These are phyloP conservation scores for Synergus japonicus DNA, from an alignment of 2,888 invertebrate genomes.

Conservation along the genomic window DNA sequence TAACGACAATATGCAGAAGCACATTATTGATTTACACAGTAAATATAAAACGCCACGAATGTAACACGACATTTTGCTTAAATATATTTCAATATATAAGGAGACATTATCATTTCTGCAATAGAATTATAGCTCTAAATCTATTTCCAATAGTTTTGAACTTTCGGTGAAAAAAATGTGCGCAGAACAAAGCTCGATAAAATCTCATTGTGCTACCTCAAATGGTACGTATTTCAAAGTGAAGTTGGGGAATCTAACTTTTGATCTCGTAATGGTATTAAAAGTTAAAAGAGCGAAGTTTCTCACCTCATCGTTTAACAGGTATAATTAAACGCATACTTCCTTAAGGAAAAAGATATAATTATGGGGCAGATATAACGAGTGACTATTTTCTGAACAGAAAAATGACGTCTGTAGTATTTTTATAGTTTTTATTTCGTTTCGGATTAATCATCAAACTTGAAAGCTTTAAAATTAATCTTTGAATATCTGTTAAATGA, in stretches of 20 bases:
- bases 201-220: background rate
- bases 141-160: conserved; percentile 30
- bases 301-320: background rate
- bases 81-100: background rate
- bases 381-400: background rate
- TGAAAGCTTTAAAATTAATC: too few species aligned
- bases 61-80: background rate
- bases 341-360: background rate
- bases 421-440: too few species aligned
- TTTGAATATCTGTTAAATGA: too few species aligned
- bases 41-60: background rate
- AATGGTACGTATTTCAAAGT: conserved; percentile 9
- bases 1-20: conserved; percentile 13
- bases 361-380: background rate
- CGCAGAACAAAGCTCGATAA: background rate
- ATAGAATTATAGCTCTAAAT: background rate
- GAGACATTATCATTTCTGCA: conserved; percentile 4
- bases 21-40: background rate
- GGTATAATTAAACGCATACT: background rate
- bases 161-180: background rate
- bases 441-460: too few species aligned
- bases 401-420: too few species aligned
- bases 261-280: background rate
- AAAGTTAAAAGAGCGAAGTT: background rate
- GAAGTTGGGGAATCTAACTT: background rate